Conservation (phyloP, 2,797 vertebrate genomes). For the Podargus strigoides region DNA sequence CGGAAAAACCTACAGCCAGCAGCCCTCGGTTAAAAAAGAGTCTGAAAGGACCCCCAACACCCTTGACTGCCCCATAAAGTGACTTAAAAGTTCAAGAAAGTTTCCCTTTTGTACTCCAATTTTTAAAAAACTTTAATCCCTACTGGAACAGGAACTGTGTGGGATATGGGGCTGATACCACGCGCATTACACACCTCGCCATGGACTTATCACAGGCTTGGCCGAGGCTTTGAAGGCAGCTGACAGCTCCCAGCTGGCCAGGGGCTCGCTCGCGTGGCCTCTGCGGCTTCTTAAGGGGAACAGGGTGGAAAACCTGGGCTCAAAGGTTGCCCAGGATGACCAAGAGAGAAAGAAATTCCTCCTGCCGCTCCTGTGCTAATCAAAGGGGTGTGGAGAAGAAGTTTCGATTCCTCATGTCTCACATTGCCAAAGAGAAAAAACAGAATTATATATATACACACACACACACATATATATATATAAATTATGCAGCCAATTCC, state of each 20-base stretch:
- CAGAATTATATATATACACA: too few relatives aligned
- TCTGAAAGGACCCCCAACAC: not conserved
- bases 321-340: constrained; percentile 46
- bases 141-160: not conserved
- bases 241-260: not conserved
- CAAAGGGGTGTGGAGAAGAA: constrained; percentile 44
- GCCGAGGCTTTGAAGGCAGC: not conserved
- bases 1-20: not conserved
- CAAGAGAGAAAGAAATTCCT: constrained; percentile 46
- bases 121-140: not conserved
- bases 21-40: fast-evolving
- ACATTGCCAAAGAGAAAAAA: not conserved
- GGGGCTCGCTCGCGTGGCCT: not conserved
- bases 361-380: constrained; percentile 56
- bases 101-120: not conserved
- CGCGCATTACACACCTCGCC: not conserved
- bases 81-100: not conserved
- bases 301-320: constrained; percentile 15
- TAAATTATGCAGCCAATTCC: not conserved
- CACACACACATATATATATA: too few relatives aligned
- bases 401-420: not conserved
- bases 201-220: not conserved
- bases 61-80: not conserved
- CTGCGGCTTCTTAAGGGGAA: not conserved
- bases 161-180: not conserved